Conservation (phyloP, 2,888 invertebrate genomes). For the Drosophila quinaria region DNA sequence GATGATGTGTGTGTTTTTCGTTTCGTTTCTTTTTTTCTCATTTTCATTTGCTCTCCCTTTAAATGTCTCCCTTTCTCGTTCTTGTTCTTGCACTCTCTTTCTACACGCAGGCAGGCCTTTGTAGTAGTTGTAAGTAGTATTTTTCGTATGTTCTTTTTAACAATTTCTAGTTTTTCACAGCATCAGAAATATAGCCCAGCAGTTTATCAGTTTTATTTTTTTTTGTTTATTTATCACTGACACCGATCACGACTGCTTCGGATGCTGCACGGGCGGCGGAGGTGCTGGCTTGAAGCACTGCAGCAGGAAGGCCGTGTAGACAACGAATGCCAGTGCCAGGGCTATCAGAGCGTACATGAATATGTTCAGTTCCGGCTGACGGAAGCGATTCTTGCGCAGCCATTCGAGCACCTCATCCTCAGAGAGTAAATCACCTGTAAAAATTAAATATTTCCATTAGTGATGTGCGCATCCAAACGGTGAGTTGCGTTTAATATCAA, state of each 20-base stretch:
- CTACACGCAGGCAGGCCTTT: conserved; percentile 39
- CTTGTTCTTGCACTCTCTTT: conserved; percentile 20
- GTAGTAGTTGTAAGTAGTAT: conserved; percentile 36
- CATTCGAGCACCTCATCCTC: conserved; percentile 96
- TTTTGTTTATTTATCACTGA: conserved; percentile 17
- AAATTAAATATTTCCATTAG: too few species aligned
- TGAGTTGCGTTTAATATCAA: too few species aligned
- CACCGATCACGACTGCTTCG: conserved; percentile 84
- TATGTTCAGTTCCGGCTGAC: conserved; percentile 96
- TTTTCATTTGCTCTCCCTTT: conserved; percentile 50
- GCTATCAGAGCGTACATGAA: conserved; percentile 97
- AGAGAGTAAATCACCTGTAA: conserved; percentile 91
- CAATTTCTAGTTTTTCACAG: conserved; percentile 39
- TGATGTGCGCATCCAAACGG: too few species aligned
- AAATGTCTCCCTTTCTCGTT: conserved; percentile 11
- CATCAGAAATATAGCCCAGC: conserved; percentile 39
- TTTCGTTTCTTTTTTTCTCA: conserved; percentile 26
- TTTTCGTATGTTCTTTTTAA: conserved; percentile 29
- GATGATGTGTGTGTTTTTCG: conserved; percentile 38
- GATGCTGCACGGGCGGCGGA: conserved; percentile 87
- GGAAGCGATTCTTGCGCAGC: conserved; percentile 96
- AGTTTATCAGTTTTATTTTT: conserved; percentile 49
- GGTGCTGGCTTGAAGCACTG: conserved; percentile 94
- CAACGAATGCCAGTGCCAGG: conserved; percentile 93
- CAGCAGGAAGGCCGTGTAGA: conserved; percentile 95